These are phyloP conservation scores for Macrobrachium nipponense DNA, from an alignment of 1,140 invertebrate genomes.

Conservation along the genomic window DNA sequence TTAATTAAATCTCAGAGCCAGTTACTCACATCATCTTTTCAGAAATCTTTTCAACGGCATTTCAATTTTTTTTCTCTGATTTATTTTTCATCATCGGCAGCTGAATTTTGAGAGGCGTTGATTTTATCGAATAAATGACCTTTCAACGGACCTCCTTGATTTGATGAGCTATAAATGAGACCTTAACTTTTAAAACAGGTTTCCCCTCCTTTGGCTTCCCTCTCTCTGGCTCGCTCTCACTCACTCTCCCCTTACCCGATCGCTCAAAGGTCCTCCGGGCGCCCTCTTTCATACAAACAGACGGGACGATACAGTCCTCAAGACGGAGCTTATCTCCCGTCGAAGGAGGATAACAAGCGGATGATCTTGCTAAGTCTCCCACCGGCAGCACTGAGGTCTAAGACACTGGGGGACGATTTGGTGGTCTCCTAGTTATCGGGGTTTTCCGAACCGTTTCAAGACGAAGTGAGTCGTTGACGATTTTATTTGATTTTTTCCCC, in stretches of 20 bases:
- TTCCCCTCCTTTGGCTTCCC: background rate
- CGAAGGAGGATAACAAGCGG: too few relatives aligned
- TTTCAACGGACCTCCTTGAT: conserved; percentile 19
- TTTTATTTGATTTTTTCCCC: conserved; percentile 19
- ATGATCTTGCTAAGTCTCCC: too few relatives aligned
- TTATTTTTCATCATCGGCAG: background rate
- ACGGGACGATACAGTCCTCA: too few relatives aligned
- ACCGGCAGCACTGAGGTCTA: too few relatives aligned
- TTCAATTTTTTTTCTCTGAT: background rate
- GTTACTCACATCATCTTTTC: too few relatives aligned
- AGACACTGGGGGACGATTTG: too few relatives aligned
- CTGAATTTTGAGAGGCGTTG: background rate
- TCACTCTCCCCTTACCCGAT: background rate
- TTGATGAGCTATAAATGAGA: conserved; percentile 23
- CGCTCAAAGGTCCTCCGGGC: background rate
- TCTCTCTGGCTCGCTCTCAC: background rate
- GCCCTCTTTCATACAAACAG: background rate
- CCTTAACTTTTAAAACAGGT: conserved; percentile 12
- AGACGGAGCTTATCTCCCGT: too few relatives aligned
- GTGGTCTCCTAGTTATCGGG: too few relatives aligned
- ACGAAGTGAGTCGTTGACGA: conserved; percentile 33
- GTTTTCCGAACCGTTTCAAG: too few relatives aligned
- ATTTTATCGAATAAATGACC: conserved; percentile 16
- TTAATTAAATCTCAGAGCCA: too few relatives aligned
- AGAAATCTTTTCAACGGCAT: background rate